Evolutionary conservation across 1,140 invertebrate genomes (phyloP).

Genomic region (Ceratoteleas bidentatus): DNA sequence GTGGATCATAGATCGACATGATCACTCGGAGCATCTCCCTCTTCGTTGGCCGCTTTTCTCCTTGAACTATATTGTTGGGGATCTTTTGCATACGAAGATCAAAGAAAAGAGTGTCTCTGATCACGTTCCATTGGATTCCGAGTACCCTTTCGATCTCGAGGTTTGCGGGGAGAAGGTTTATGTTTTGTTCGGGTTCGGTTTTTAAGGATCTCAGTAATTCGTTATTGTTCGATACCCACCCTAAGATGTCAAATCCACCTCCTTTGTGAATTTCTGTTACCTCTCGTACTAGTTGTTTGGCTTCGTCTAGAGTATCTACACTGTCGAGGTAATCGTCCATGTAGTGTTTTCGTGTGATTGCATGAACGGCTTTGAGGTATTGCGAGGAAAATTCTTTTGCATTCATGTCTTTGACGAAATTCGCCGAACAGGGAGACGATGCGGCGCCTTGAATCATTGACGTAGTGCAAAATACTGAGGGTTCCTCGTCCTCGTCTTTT

Average conservation of each 20-base stretch:
- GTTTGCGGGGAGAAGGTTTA: background rate
- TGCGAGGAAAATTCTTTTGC: no score
- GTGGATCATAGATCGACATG: background rate
- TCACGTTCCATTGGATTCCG: background rate
- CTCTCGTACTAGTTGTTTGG: background rate
- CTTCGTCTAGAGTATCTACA: no score
- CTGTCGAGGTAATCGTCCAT: no score
- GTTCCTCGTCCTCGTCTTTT: no score
- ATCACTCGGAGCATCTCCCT: background rate
- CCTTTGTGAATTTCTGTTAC: background rate
- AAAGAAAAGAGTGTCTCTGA: background rate
- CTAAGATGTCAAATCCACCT: background rate
- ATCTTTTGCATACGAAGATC: background rate
- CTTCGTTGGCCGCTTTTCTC: background rate
- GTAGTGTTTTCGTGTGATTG: no score
- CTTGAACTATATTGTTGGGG: background rate
- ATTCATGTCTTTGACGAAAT: no score
- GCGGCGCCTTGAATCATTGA: no score
- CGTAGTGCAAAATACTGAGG: no score
- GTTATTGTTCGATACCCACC: background rate
- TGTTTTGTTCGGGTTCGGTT: background rate
- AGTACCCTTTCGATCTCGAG: background rate
- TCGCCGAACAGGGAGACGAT: no score
- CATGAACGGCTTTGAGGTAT: no score
- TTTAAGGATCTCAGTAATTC: background rate